Evolutionary conservation across 2,113 vertebrate genomes (phyloP), one percentile per base, ranked within the genome.

Genomic region (Cyanoderma ruficeps): DNA sequence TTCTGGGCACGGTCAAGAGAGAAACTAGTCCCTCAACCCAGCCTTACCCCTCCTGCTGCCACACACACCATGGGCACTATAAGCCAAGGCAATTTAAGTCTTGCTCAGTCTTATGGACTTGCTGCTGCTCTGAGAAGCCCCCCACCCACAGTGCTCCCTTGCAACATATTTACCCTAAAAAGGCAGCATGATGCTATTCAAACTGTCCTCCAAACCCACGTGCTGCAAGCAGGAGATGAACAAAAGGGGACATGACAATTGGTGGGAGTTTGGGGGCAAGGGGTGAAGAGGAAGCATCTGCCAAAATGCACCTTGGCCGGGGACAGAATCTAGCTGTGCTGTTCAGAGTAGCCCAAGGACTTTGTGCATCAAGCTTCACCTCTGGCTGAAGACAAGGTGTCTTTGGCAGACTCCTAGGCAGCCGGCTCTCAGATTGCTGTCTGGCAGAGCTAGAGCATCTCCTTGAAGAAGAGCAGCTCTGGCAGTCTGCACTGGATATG

Each of bases 361-460:
- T 90, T 42, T 23, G 75, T 83, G 52, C 93, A 88, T 89, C 93
- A 89, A 57, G 64, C 91, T 92, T 90, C 96, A 92, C 93, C 93
- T 92, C 93, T 46, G 71, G 64, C 92, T 93, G 92, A 87, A 95
- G 93, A 95, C 93, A 96, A 88, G 83, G 79, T 92, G 90, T 75
- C 94, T 95, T 47, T 70, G 72, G 47, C 91, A 92, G 93, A 42
- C 69, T 84, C 80, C 89, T 63, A 76, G 56, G 82, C 79, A 77
- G 91, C 27, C 15, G 0, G 78, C 71, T 96, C 96, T 96, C 90
- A 87, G 72, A 87, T 77, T 90, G 92, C 91, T 59, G 84, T 52
- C 93, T 96, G 90, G 63, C 92, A 87, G 77, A 87, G 49, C 25
- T 27, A n/a, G 39, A 65, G n/a, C 56, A 44, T 83, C 92, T 93